phyloP scores from a whole-genome alignment of 1,140 invertebrate genomes.

The Drosophila parabipectinata region DNA sequence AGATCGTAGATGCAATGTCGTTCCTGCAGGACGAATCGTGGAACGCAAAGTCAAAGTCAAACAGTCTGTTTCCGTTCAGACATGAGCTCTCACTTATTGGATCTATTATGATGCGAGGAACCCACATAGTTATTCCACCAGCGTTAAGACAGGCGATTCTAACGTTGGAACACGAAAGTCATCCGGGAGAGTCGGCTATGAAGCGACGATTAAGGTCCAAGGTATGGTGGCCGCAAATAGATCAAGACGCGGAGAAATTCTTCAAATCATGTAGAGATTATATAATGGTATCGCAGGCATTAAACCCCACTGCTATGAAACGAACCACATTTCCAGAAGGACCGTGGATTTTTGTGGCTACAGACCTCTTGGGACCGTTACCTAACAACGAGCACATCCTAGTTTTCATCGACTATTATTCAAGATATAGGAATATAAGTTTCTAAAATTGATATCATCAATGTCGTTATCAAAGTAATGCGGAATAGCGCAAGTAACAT shows the following conservation, averaged over 20 bases:
- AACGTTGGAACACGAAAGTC: conserved; percentile 83
- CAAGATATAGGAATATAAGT: too few species aligned
- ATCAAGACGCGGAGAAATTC: conserved; percentile 84
- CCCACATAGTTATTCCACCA: conserved; percentile 65
- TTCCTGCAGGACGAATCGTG: conserved; percentile 17
- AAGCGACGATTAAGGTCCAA: conserved; percentile 85
- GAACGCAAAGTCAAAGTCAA: conserved; percentile 3
- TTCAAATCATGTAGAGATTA: conserved; percentile 84
- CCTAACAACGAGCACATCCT: too few species aligned
- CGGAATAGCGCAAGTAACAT: too few species aligned
- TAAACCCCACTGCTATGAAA: conserved; percentile 20
- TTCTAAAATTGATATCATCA: too few species aligned
- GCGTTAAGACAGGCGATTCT: conserved; percentile 57
- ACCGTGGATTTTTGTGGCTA: too few species aligned
- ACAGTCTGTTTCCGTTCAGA: conserved; percentile 27
- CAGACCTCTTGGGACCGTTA: too few species aligned
- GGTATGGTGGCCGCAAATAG: conserved; percentile 85
- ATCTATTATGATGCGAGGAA: conserved; percentile 16
- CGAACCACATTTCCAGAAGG: conserved; percentile 17
- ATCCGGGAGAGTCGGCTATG: conserved; percentile 85
- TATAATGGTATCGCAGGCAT: conserved; percentile 19
- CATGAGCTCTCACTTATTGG: conserved; percentile 26
- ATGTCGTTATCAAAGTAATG: too few species aligned
- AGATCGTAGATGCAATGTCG: conserved; percentile 25
- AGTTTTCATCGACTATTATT: too few species aligned